phyloP scores from a whole-genome alignment of 2,888 invertebrate species.

The Subacronicta megacephala region DNA sequence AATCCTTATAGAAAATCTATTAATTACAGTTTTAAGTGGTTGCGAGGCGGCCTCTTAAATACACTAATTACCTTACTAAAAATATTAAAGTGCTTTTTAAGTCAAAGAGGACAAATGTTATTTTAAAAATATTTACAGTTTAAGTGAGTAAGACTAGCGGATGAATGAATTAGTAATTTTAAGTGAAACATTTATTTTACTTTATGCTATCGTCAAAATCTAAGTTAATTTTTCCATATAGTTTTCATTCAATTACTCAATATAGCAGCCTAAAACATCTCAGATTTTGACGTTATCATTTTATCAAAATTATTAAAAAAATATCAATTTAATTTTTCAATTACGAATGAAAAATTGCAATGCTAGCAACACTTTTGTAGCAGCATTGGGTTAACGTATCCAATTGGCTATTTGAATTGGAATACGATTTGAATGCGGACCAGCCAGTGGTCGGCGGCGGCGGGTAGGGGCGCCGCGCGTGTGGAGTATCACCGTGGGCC shows the following conservation, averaged over 20 bases:
- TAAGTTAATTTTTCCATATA: conserved; percentile 1
- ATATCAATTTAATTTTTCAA: conserved; percentile 47
- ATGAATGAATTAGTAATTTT: conserved; percentile 62
- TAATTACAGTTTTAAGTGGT: background rate
- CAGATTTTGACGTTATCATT: conserved; percentile 46
- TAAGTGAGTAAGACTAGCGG: conserved; percentile 67
- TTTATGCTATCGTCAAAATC: conserved; percentile 28
- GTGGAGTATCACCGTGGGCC: conserved; percentile 61
- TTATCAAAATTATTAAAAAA: conserved; percentile 54
- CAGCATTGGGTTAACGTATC: conserved; percentile 27
- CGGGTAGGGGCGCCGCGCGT: conserved; percentile 50
- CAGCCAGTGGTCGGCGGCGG: conserved; percentile 53
- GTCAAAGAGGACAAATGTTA: conserved; percentile 64
- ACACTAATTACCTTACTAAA: conserved; percentile 43
- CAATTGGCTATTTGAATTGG: conserved; percentile 52
- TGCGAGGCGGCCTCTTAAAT: conserved; percentile 28
- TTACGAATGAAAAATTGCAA: conserved; percentile 31
- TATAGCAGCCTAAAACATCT: conserved; percentile 26
- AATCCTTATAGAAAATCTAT: no score
- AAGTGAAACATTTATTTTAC: conserved; percentile 52
- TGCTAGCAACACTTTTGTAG: conserved; percentile 38
- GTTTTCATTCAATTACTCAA: conserved; percentile 22
- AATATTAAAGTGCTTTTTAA: conserved; percentile 57
- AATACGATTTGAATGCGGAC: conserved; percentile 54
- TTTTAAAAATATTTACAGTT: conserved; percentile 55